Base-by-base conservation (phyloP, 1,140 invertebrate genomes). In the Drosophila melanogaster region DNA sequence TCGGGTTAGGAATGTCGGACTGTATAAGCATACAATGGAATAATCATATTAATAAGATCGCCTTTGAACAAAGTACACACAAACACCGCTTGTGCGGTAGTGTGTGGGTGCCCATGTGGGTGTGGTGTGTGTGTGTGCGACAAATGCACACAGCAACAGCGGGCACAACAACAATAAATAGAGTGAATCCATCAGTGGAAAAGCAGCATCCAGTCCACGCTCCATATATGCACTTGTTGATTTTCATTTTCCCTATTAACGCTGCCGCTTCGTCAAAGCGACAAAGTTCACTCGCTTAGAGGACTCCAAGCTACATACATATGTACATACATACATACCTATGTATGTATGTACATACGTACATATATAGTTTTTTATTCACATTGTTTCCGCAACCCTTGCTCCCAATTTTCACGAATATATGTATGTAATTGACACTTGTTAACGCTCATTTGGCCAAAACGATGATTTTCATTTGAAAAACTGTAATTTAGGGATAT, bases 21-120 rank as follows among this genome's bases (percentile, higher is more conserved):
- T 66, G 61, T 67, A 67, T 69, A 35, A 22, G 14, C 50, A 35
- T 70, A 85, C 83, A 85, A 81, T 87, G 69, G 59, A 41, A 71
- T 79, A 85, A 81, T 85, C 80, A 81, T 66, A 87, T 70, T 87
- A 81, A 77, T 73, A 87, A 75, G 79, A 81, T 81, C 62, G 69
- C 57, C 51, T 80, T 64, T 87, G 81, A 87, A 57, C 81, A 78
- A 81, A 81, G 83, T 79, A 81, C 75, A 77, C 55, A 81, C 55
- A 47, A 72, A 59, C 37, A 35, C 51, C 19, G 24, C 17, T 3
- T 22, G 19, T 22, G n/a, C n/a, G n/a, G n/a, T n/a, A n/a, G 35
- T 46, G 35, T 53, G n/a, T 64, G 62, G 40, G 50, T 49, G 67
- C 77, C 50, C 19, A 38, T 46, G 35, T 53, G n/a, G 56, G 62